Percentiles rank a stretch among this genome's conserved stretches.
phyloP scores from a whole-genome alignment of 1,140 invertebrate species.

The Copidosoma floridanum region DNA sequence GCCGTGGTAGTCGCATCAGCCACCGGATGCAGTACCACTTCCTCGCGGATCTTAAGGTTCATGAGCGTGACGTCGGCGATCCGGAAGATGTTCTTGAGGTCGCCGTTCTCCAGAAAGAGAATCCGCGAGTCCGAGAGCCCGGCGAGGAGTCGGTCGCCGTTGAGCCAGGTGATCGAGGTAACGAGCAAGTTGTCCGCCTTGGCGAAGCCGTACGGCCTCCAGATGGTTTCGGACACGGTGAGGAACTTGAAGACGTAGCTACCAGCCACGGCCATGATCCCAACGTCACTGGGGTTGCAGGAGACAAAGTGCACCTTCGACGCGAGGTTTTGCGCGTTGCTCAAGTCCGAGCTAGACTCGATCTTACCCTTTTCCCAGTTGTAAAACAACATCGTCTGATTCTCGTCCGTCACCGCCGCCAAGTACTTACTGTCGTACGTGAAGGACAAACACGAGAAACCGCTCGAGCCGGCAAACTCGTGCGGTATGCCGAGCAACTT shows the following conservation, averaged over 20 bases:
- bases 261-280: constrained; percentile 73
- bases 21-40: constrained; percentile 33
- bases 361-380: constrained; percentile 83
- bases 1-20: constrained; percentile 24
- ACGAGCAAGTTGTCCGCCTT: constrained; percentile 76
- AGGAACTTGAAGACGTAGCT: constrained; percentile 73
- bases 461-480: constrained; percentile 49
- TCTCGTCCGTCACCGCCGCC: constrained; percentile 73
- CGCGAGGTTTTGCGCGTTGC: constrained; percentile 63
- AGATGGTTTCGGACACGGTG: constrained; percentile 74
- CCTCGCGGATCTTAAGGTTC: constrained; percentile 56
- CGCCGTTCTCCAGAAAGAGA: constrained; percentile 76
- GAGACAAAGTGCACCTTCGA: constrained; percentile 57
- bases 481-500: constrained; percentile 63
- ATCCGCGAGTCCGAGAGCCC: constrained; percentile 73
- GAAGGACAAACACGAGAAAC: constrained; percentile 74
- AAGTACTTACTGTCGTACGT: constrained; percentile 77
- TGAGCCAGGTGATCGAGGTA: constrained; percentile 69
- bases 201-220: constrained; percentile 79
- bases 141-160: constrained; percentile 71
- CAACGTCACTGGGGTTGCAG: constrained; percentile 76
- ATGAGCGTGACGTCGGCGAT: constrained; percentile 58
- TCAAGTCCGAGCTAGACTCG: constrained; percentile 70
- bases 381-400: constrained; percentile 78
- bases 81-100: constrained; percentile 66